Base-by-base conservation (phyloP, 2,113 vertebrate species). In the Neotoma lepida region DNA sequence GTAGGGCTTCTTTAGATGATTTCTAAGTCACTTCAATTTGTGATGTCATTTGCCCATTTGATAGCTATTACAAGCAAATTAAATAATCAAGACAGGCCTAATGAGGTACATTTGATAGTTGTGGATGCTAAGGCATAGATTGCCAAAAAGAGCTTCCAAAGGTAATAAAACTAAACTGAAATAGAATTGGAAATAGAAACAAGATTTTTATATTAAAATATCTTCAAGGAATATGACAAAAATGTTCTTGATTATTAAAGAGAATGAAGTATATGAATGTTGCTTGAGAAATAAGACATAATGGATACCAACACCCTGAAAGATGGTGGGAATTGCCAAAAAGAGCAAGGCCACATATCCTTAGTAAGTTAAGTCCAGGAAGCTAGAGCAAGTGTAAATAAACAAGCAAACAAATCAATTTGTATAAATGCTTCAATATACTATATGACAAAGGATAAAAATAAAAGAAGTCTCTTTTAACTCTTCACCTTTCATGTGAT, bases 21-120 rank as follows among this genome's bases (percentile, higher is more conserved):
- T 90, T 70, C 33, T 39, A 73, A 2, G 5, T 68, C 4, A 89
- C 22, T 90, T 85, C 61, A 63, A 88, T 8, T 26, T 89, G 44
- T 86, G 91, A 90, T 74, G 4, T 9, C 13, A 91, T 77, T 78
- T 49, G 28, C 35, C 89, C 88, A 91, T 77, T 93, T 77, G 44
- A 49, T 68, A 90, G 28, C 18, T 94, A 13, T 54, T 58, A 35
- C 2, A 84, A 94, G 91, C 17, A 39, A 80, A 61, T 49, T 54
- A 86, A 76, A 33, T 14, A 49, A 7, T 28, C 35, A 77, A 93
- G 5, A 15, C 5, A 41, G 3, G 0, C 28, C 35, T 91, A 82
- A 76, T 63, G 56, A 85, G 80, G 10, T 13, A 93, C 26, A 22
- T 58, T 90, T 86, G 46, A 78, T n/a, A 73, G 18, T 76, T 76